Base-by-base conservation (phyloP, 1,140 invertebrate genomes). In the Colletes gigas region DNA sequence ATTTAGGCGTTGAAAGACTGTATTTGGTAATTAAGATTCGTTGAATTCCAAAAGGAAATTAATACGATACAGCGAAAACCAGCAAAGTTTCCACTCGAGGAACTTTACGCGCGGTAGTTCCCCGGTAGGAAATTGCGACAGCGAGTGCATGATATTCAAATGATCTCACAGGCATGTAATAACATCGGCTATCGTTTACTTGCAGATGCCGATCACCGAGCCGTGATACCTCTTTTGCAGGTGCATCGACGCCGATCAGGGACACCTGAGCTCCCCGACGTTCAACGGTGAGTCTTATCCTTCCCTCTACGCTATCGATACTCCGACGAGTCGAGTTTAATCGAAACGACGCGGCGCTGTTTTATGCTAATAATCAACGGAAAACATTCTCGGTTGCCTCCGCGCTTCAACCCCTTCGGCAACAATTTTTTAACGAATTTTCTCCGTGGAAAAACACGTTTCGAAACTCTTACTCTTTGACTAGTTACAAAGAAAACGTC, bases 151-250 rank as follows among this genome's bases (percentile, higher is more conserved):
- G n/a, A 70, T 72, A 79, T 70, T 52, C 39, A 57, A 74, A 70
- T 52, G 57, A 65, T 59, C 17, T 19, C 17, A 1, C 54, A 9
- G 30, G 15, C 39, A 47, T 14, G 39, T 80, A 81, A 81, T 83
- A 71, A 77, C 47, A 55, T 63, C 60, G 67, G 52, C 8, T 83
- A 71, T 81, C 78, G 52, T 59, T 54, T 44, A 47, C 15, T 50
- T 41, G 82, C 82, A 83, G 78, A 74, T 75, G 78, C 66, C 78
- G 67, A 72, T 76, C 57, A 55, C 54, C 19, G 55, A 21, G 79
- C 63, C 62, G 74, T 70, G 83, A 84, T 84, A 84, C 52, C 68
- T 50, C 41, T 4, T 8, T 12, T 15, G 82, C 83, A 84, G 83
- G 83, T 84, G 83, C 83, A 78, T 19, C 30, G 62, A 39, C 10